phyloP scores from a whole-genome alignment of 2,113 vertebrate species.

The Apteryx mantelli region DNA sequence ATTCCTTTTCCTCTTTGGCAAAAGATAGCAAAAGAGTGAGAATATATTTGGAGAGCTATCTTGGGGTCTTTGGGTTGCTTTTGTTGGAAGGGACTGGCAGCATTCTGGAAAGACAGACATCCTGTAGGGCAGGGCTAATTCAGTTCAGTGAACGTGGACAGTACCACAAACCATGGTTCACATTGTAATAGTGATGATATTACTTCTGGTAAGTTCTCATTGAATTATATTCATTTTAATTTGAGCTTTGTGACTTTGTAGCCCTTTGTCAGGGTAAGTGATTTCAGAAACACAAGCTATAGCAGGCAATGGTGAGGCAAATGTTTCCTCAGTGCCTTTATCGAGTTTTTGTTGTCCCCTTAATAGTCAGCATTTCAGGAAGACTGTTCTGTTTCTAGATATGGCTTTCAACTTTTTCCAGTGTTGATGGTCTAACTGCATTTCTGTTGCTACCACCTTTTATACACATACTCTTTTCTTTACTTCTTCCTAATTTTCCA shows the following conservation, averaged over 20 bases:
- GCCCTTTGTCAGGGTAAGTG: background rate
- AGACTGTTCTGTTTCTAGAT: background rate
- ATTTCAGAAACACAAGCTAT: background rate
- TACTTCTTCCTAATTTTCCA: background rate
- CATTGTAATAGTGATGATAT: background rate
- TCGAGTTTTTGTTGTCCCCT: background rate
- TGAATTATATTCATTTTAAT: background rate
- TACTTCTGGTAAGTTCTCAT: background rate
- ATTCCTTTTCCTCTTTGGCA: background rate
- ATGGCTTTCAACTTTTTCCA: background rate
- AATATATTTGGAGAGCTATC: background rate
- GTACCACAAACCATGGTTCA: background rate
- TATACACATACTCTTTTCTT: background rate
- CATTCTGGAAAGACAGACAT: background rate
- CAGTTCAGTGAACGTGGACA: background rate
- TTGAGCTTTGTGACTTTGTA: background rate
- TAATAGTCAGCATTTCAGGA: background rate
- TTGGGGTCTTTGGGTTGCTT: background rate
- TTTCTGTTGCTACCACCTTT: background rate
- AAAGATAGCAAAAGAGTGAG: rapidly evolving
- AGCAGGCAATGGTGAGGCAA: background rate
- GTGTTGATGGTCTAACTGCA: background rate
- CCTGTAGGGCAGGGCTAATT: background rate
- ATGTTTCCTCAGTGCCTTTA: background rate
- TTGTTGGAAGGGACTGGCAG: background rate